Conservation (phyloP, 2,113 vertebrate genomes). For the Brevimyrus niger region DNA sequence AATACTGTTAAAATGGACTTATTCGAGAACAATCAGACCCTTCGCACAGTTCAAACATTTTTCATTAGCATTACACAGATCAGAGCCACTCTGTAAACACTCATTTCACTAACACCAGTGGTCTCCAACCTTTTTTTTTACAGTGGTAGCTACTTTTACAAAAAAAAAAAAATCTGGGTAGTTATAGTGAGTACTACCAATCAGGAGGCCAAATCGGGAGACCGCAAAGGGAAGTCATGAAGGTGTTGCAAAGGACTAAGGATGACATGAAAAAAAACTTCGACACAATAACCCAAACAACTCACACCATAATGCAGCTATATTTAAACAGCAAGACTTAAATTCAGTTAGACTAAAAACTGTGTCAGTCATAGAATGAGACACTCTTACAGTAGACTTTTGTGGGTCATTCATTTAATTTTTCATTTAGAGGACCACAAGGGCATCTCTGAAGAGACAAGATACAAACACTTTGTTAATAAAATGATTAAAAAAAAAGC, state of each 20-base stretch:
- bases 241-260: not conserved
- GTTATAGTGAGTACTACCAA: not conserved
- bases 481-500: not conserved
- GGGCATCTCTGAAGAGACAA: not conserved
- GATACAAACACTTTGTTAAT: not conserved
- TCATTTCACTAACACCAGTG: not conserved
- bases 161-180: not conserved
- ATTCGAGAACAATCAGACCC: not conserved
- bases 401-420: not conserved
- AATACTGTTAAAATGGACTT: constrained; percentile 7
- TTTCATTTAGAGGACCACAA: not conserved
- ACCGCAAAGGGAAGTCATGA: not conserved
- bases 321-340: not conserved
- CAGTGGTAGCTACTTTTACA: not conserved
- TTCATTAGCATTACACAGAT: constrained; percentile 10
- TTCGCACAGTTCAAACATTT: not conserved
- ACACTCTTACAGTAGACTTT: not conserved
- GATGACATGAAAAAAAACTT: not conserved
- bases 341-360: not conserved
- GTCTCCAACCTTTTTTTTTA: not conserved
- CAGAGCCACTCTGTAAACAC: not conserved
- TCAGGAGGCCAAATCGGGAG: not conserved
- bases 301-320: not conserved
- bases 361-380: not conserved
- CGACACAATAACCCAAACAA: not conserved